Base-by-base conservation (phyloP, 2,113 vertebrate species). In the Nerophis ophidion region DNA sequence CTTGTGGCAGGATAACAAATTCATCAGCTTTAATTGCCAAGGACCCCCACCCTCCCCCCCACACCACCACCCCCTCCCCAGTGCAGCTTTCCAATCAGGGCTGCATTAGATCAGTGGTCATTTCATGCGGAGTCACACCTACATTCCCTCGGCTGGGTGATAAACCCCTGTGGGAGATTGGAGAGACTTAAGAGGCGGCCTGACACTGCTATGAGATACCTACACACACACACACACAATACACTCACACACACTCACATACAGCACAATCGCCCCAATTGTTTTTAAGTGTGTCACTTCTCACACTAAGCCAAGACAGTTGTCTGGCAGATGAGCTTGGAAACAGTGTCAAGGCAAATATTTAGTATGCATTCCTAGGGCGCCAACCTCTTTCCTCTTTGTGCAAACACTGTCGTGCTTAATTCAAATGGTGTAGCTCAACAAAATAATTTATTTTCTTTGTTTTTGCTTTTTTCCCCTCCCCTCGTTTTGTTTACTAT, bases 101-200 rank as follows among this genome's bases (percentile, higher is more conserved):
- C 57, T 84, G 81, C 80, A 66, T 87, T 73, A 52, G 65, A 84
- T 85, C 77, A 81, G 76, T 64, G 76, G 69, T 7, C 57, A 54
- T 86, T 87, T 77, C 84, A 89, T 89, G 88, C 83, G 74, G 81
- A 74, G 75, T 85, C 85, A 86, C 88, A 76, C 74, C 66, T 77
- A 19, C 71, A 16, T 57, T 71, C 57, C 58, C 10, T 40, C 36
- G 34, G 74, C 68, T 60, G 9, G 54, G 68, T 79, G 79, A 80
- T 76, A 59, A 76, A 61, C 69, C 63, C n/a, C 53, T 19, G 47
- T 60, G 48, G 52, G 75, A 76, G 63, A 71, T 61, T 53, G 63
- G 34, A 48, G 60, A 56, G 58, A 77, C 72, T 70, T 68, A 70
- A 54, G 48, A 49, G 60, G 49, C 33, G 7, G 46, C 57, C 44